These are phyloP conservation scores for Microcebus jonahi DNA, from an alignment of 2,113 vertebrate species.

Conservation along the genomic window DNA sequence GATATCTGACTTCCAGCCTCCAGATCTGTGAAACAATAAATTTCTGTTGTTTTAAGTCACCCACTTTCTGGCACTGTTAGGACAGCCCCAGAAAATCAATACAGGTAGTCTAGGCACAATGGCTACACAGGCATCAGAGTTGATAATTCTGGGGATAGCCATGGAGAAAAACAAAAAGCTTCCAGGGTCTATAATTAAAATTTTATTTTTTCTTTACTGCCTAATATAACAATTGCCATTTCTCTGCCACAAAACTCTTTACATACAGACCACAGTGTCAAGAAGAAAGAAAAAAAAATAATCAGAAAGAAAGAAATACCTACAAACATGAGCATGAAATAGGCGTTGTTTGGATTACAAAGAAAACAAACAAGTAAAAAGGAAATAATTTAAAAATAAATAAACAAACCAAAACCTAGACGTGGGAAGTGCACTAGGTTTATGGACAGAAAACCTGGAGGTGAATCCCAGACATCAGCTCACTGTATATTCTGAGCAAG, in stretches of 20 bases:
- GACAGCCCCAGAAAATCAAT: background rate
- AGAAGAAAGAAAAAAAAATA: background rate
- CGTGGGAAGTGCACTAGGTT: background rate
- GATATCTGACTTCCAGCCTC: background rate
- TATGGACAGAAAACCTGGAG: background rate
- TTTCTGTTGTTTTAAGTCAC: background rate
- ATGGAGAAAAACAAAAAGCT: background rate
- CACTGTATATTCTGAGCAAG: background rate
- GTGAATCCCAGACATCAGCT: background rate
- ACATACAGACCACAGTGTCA: background rate
- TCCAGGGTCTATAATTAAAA: background rate
- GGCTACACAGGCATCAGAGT: background rate
- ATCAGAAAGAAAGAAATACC: background rate
- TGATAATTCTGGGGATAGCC: background rate
- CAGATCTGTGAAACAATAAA: background rate
- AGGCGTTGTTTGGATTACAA: background rate
- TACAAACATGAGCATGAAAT: background rate
- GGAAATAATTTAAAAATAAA: background rate
- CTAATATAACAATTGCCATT: background rate
- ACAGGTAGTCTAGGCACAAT: background rate
- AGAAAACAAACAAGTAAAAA: background rate
- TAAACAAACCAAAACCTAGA: background rate
- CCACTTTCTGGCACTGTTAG: background rate
- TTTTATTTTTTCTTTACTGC: slow-evolving; percentile 11
- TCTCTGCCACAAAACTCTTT: background rate